phyloP scores from a whole-genome alignment of 1,140 invertebrate species.

The Sipha flava region DNA sequence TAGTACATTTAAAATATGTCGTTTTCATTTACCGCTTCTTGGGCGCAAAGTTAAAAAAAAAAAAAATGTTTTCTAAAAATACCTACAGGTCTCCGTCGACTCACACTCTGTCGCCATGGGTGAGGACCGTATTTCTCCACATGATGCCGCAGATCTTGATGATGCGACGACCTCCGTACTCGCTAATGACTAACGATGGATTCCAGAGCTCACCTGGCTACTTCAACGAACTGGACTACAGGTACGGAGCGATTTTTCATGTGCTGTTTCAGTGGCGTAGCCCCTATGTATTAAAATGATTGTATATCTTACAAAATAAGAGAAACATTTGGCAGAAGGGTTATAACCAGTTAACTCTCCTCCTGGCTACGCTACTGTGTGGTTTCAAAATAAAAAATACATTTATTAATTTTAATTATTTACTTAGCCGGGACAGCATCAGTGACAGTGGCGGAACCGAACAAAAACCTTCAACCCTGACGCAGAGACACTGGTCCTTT shows the following conservation, averaged over 20 bases:
- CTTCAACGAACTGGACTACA: slow-evolving; percentile 19
- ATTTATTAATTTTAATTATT: no score
- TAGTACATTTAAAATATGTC: no score
- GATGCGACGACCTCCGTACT: slow-evolving; percentile 79
- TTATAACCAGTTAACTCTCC: no score
- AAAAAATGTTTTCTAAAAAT: neutral
- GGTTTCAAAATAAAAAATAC: no score
- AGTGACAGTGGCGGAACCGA: slow-evolving; percentile 31
- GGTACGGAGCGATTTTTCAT: neutral
- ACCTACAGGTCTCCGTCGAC: slow-evolving; percentile 82
- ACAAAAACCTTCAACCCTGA: slow-evolving; percentile 21
- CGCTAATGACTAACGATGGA: slow-evolving; percentile 53
- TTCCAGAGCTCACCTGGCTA: slow-evolving; percentile 44
- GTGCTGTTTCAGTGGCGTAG: no score
- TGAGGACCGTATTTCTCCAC: slow-evolving; percentile 76
- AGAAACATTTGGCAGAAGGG: no score
- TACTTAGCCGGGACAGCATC: slow-evolving; percentile 23
- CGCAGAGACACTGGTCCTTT: slow-evolving; percentile 28
- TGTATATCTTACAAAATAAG: no score
- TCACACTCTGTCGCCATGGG: slow-evolving; percentile 87
- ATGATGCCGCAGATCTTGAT: slow-evolving; percentile 80
- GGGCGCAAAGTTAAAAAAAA: no score
- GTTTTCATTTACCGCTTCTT: no score
- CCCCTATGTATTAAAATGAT: no score
- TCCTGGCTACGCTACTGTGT: no score